Conservation (phyloP, 2,113 vertebrate genomes). For the Himantopus leucocephalus region DNA sequence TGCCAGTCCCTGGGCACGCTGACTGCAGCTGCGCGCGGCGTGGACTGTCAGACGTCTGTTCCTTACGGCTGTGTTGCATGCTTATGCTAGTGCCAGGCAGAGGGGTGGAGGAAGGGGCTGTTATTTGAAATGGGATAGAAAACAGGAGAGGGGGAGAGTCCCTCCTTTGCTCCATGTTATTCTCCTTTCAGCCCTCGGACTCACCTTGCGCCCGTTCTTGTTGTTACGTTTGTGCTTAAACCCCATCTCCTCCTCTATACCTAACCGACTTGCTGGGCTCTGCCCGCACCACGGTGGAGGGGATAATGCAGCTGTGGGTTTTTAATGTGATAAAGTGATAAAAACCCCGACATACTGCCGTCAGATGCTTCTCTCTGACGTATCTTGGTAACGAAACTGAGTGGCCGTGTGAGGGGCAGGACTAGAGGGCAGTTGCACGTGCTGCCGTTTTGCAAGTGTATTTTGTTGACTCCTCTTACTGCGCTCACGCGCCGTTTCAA, state of each 20-base stretch:
- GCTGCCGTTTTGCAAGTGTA: too few species aligned
- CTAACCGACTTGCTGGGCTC: too few species aligned
- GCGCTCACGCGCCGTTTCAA: rapidly evolving
- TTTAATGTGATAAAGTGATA: rapidly evolving
- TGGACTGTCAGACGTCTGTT: background rate
- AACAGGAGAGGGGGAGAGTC: background rate
- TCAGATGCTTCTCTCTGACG: background rate
- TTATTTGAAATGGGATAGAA: background rate
- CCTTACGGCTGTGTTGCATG: background rate
- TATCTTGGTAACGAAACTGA: background rate
- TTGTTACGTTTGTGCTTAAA: background rate
- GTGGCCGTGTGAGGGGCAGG: background rate
- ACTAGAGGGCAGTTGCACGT: rapidly evolving
- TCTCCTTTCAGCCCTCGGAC: background rate
- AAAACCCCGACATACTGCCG: background rate
- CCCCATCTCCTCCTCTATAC: background rate
- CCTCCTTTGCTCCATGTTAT: background rate
- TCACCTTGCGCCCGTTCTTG: background rate
- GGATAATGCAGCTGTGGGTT: background rate
- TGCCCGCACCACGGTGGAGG: background rate
- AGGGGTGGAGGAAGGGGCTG: background rate
- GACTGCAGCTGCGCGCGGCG: rapidly evolving
- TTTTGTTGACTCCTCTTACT: background rate
- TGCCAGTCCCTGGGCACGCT: background rate
- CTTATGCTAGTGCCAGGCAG: background rate